These are phyloP conservation scores for Bostrychus sinensis DNA, from an alignment of 2,113 vertebrate genomes.

Conservation along the genomic window DNA sequence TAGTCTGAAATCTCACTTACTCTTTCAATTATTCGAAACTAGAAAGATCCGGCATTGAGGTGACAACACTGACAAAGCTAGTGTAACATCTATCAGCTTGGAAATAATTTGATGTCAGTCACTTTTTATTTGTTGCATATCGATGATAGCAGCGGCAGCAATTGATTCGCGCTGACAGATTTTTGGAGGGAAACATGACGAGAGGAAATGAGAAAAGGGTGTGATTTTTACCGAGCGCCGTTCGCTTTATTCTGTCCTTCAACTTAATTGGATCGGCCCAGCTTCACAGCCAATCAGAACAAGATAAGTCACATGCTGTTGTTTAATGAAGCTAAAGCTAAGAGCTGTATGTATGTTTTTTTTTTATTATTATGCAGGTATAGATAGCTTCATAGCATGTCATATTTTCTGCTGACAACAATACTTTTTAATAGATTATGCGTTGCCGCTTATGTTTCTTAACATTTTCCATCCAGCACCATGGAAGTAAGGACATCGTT, in stretches of 20 bases:
- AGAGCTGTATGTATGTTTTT: background rate
- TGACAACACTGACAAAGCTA: slow-evolving; percentile 75
- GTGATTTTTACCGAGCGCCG: slow-evolving; percentile 49
- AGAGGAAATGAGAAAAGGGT: slow-evolving; percentile 63
- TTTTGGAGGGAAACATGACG: slow-evolving; percentile 25
- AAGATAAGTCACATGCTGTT: slow-evolving; percentile 3
- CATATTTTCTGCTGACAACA: background rate
- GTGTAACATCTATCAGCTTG: slow-evolving; percentile 72
- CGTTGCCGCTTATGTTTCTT: background rate
- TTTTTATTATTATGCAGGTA: too few relatives aligned
- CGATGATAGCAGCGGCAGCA: slow-evolving; percentile 36
- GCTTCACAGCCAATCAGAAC: slow-evolving; percentile 17
- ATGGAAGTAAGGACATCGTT: background rate
- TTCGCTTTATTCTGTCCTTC: slow-evolving; percentile 54
- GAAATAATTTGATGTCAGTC: slow-evolving; percentile 81
- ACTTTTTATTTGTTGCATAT: slow-evolving; percentile 72
- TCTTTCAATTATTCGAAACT: slow-evolving; percentile 80
- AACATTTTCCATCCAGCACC: background rate
- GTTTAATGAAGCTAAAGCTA: slow-evolving; percentile 21
- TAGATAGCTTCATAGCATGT: too few relatives aligned
- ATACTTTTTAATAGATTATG: background rate
- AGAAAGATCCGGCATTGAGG: slow-evolving; percentile 62
- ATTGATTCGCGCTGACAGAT: slow-evolving; percentile 48
- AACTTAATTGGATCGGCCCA: slow-evolving; percentile 57
- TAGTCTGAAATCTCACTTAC: slow-evolving; percentile 64